Conservation (phyloP, 23 tunicate species). For the Phallusia fumigata region DNA sequence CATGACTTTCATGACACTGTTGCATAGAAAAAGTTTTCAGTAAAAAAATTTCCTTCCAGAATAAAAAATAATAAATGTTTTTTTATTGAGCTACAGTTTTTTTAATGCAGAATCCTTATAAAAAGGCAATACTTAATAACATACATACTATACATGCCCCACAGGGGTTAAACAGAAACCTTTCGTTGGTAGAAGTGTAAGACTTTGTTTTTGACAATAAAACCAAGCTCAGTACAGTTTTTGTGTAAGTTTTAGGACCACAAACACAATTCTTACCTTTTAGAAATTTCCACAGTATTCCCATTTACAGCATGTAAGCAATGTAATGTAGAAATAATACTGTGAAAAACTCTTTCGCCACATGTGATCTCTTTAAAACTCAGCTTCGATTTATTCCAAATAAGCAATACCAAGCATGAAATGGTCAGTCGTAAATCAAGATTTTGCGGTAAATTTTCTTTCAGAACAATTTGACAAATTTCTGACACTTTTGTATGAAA, state of each 20-base stretch:
- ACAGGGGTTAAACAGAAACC: too few relatives aligned
- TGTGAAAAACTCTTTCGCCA: constrained; percentile 30
- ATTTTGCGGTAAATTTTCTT: not conserved
- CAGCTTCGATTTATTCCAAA: constrained; percentile 31
- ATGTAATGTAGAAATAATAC: constrained; percentile 17
- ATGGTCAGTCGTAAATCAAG: not conserved
- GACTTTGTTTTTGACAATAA: too few relatives aligned
- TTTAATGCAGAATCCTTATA: too few relatives aligned
- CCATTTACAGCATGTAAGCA: constrained; percentile 16
- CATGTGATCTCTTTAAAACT: not conserved
- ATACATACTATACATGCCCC: too few relatives aligned
- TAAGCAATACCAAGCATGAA: constrained; percentile 9
- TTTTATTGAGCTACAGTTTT: too few relatives aligned
- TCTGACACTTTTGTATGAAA: not conserved
- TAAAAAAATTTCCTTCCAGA: too few relatives aligned
- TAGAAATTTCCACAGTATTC: constrained; percentile 1
- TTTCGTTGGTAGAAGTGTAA: too few relatives aligned
- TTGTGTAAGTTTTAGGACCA: not conserved
- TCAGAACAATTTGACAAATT: not conserved
- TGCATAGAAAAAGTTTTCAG: too few relatives aligned
- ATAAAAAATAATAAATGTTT: too few relatives aligned
- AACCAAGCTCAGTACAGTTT: too few relatives aligned
- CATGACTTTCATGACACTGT: too few relatives aligned
- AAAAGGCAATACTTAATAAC: too few relatives aligned
- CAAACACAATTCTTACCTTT: constrained; percentile 14